Base-by-base conservation (phyloP, 2,888 invertebrate genomes). In the Congeria kusceri region DNA sequence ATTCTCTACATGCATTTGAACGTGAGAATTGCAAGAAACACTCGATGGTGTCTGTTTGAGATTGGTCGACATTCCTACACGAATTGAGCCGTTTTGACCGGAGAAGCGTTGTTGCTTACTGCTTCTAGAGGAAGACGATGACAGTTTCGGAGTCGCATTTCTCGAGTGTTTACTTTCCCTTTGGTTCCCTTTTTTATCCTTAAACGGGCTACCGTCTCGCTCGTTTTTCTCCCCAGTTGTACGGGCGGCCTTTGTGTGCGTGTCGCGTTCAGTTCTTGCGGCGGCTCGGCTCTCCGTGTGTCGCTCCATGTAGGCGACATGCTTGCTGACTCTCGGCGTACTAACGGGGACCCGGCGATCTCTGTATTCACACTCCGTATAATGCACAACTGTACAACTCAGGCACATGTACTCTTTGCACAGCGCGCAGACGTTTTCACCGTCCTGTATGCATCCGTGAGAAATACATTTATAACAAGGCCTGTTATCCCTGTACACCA, bases 331-430 rank as follows among this genome's bases (percentile, higher is more conserved):
- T 20, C 25, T 7, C 13, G 53, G 53, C 25, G 53, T 53, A 5
- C 25, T 15, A 9, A 20, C 53, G 25, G 25, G 1, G 7, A 53
- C 53, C 15, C 39, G 39, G 3, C 39, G 39, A 11, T 39, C 39
- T 15, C 39, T 3, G 39, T 39, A 15, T 15, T 39, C 39, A 18
- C 53, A 53, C 25, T 29, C 62, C 25, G 23, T 27, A 46, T 64
- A 58, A 32, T 72, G 71, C 7, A 4, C 56, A 18, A 44, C 4
- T 0, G 71, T 23, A 58, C 71, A 72, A 23, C 20, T 46, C 18
- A 64, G 25, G 57, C 71, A 72, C 32, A 72, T 28, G 47, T 72
- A 72, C 25, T 57, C 29, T n/a, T 64, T 13, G 28, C 71, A 72
- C 0, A 58, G 44, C 32, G 25, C 47, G 32, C 71, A 72, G n/a